Base-by-base conservation (phyloP, 1,140 invertebrate species). In the Episyrphus balteatus region DNA sequence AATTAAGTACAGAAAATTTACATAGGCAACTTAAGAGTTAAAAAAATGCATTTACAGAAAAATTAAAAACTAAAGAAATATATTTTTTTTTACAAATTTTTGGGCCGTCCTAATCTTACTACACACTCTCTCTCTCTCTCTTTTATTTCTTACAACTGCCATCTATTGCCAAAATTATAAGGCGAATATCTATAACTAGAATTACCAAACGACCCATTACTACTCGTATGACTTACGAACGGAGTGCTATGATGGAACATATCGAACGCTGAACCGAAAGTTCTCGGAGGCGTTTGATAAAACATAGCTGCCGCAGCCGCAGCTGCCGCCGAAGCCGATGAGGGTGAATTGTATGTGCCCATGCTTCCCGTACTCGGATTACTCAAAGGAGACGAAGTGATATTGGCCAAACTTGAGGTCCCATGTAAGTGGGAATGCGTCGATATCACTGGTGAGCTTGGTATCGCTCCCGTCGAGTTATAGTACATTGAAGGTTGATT, bases 161-260 rank as follows among this genome's bases (percentile, higher is more conserved):
- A 66, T 55, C 63, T 66, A 61, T 61, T 66, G 54, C 62, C 62
- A 38, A 66, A 55, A 48, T 57, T 66, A 48, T 66, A 66, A 15
- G 63, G 63, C 43, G 63, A 66, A 37, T 66, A 66, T 59, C 63
- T 66, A 55, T 66, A 66, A 47, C 52, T 66, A 53, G 63, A 61
- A 42, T 62, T 66, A 52, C 61, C 59, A 36, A 61, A 66, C 49
- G 55, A 53, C 40, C 50, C 55, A 31, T 54, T 48, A 46, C 54
- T 55, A 13, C 51, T 51, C 39, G 57, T 55, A 37, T 57, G 55
- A 36, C 59, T 55, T 10, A 66, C 56, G 37, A 66, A 66, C 30
- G 63, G 63, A 34, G 63, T 66, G 51, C 63, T 66, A 54, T 66
- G 63, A 42, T 66, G 63, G 61, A 66, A 66, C 61, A 66, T 66